Base-by-base conservation (phyloP, 2,113 vertebrate genomes). In the Pseudorasbora parva region DNA sequence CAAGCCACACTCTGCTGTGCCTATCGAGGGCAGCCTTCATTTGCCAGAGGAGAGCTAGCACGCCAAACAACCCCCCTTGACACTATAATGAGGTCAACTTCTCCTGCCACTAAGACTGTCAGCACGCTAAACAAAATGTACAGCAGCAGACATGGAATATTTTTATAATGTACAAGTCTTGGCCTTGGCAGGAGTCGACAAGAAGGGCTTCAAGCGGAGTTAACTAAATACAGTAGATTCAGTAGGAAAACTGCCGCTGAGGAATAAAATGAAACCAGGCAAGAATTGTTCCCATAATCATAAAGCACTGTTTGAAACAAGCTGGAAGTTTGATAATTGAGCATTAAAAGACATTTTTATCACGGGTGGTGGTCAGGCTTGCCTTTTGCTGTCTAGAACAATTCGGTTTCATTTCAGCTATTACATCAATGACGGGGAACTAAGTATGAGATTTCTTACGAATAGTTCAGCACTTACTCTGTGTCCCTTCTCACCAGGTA, bases 401-500 rank as follows among this genome's bases (percentile, higher is more conserved):
- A 49, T 49, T 79, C 17, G 1, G 4, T 79, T 49, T n/a, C 23
- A 79, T 45, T 27, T 78, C 8, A 19, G 45, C 25, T 14, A 49
- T 62, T 49, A 64, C n/a, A 27, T 51, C 56, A 77, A 59, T 47
- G 12, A 19, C 9, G 12, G 2, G 21, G 41, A 78, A 23, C 37
- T 17, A 43, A 8, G 30, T 59, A 41, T n/a, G 12, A 1, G 21
- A 41, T 59, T 59, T 59, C 11, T 66, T 80, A 30, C 37, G 62
- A 49, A 45, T 41, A 51, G 72, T 4, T 23, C 9, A 54, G 27
- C 23, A 90, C 96, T 96, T 92, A 99, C 98, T 93, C 98, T 95
- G 86, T 99, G 96, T 84, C 98, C 98, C 89, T 99, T 99, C 85
- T 98, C 97, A 89, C 98, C 98, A 66, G 98, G 98, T 72, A 99